A percentile compares a stretch with the other conserved stretches of the same genome.
These are phyloP conservation scores for Thalassoma bifasciatum DNA, from an alignment of 2,113 vertebrate species.

Conservation along the genomic window DNA sequence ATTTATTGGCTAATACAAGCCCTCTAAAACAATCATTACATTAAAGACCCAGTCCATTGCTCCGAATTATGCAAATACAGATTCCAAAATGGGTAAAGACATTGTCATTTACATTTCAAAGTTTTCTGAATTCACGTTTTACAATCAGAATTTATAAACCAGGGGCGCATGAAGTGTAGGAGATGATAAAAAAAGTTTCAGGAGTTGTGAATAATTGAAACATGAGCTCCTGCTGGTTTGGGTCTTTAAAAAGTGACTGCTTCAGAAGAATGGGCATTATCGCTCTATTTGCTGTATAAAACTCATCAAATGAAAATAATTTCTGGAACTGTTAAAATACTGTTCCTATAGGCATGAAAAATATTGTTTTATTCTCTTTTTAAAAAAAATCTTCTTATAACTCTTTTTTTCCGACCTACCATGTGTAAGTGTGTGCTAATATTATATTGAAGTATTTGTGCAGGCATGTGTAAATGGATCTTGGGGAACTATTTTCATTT, in stretches of 20 bases:
- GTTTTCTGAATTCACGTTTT: background rate
- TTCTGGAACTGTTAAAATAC: slow-evolving; percentile 34
- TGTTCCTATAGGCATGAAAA: slow-evolving; percentile 19
- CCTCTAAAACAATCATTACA: slow-evolving; percentile 63
- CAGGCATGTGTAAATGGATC: background rate
- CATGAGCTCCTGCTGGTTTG: slow-evolving; percentile 16
- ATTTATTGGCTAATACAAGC: slow-evolving; percentile 45
- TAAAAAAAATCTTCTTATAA: background rate
- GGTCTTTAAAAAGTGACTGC: slow-evolving; percentile 69
- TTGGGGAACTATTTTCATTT: slow-evolving; percentile 72
- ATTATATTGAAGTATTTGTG: background rate
- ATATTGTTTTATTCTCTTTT: background rate
- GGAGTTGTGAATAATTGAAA: background rate
- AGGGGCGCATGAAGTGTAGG: background rate
- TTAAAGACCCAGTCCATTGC: slow-evolving; percentile 57
- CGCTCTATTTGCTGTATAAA: slow-evolving; percentile 55
- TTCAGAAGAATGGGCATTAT: slow-evolving; percentile 56
- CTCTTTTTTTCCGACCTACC: background rate
- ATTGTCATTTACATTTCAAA: too few species aligned
- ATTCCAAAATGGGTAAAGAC: background rate
- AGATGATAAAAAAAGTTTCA: background rate
- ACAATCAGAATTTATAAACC: background rate
- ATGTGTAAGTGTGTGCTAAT: background rate
- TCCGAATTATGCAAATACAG: too few species aligned
- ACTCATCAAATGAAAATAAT: slow-evolving; percentile 78